Percentiles rank a stretch among this genome's conserved stretches.
Evolutionary conservation across 2,797 vertebrate genomes (phyloP).

Genomic region (Lacerta agilis): DNA sequence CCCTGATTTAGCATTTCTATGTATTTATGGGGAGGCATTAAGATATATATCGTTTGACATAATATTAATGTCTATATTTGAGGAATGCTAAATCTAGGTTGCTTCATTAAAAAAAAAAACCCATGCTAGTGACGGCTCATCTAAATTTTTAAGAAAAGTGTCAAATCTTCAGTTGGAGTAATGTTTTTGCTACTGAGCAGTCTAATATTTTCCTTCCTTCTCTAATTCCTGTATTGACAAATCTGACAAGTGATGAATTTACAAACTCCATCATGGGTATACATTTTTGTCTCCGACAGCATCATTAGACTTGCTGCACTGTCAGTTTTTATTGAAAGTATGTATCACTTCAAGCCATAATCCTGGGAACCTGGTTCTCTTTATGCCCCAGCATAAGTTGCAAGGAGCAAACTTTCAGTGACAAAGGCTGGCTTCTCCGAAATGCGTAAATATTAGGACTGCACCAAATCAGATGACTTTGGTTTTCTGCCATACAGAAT

Average conservation of each 20-base stretch:
- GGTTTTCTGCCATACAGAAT: neutral
- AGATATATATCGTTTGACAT: conserved; percentile 27
- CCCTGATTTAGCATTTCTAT: neutral
- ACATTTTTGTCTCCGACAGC: conserved; percentile 44
- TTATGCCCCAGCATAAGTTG: neutral
- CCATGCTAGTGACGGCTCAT: conserved; percentile 35
- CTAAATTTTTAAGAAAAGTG: conserved; percentile 30
- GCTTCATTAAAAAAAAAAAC: conserved; percentile 44
- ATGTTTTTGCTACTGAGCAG: conserved; percentile 32
- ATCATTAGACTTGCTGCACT: conserved; percentile 15
- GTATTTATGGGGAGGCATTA: conserved; percentile 26
- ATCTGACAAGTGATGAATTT: conserved; percentile 30
- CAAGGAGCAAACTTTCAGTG: neutral
- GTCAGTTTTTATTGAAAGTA: conserved; percentile 16
- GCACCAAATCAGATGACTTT: neutral
- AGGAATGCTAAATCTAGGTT: conserved; percentile 43
- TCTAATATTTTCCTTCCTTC: conserved; percentile 36
- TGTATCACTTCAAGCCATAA: conserved; percentile 8
- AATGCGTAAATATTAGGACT: neutral
- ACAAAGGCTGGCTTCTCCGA: neutral
- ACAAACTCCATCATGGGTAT: conserved; percentile 40
- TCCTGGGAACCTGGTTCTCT: conserved; percentile 1
- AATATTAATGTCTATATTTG: conserved; percentile 55
- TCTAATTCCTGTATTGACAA: conserved; percentile 20
- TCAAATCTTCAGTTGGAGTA: conserved; percentile 37